phyloP scores from a whole-genome alignment of 2,888 invertebrate species.

The Abrostola tripartita region DNA sequence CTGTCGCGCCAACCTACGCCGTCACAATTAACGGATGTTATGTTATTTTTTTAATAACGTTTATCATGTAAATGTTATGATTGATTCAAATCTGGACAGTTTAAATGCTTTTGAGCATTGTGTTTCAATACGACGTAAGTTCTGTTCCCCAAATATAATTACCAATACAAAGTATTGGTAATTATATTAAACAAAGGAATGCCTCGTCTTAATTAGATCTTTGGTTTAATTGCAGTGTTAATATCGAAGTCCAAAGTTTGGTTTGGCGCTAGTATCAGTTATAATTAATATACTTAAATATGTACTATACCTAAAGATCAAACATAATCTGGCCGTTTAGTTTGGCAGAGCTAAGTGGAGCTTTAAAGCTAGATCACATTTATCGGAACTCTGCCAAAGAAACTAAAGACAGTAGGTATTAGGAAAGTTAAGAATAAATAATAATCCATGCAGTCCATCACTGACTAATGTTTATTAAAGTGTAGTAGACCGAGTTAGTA shows the following conservation, averaged over 20 bases:
- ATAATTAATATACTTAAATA: neutral
- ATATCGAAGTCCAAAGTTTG: neutral
- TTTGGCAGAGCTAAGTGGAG: slow-evolving; percentile 13
- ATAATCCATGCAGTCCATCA: slow-evolving; percentile 45
- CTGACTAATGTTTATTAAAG: slow-evolving; percentile 48
- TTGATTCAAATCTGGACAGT: slow-evolving; percentile 24
- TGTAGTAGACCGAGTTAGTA: slow-evolving; percentile 35
- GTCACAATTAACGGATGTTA: slow-evolving; percentile 38
- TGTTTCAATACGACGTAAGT: slow-evolving; percentile 12
- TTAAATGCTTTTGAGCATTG: slow-evolving; percentile 26
- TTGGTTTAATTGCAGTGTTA: neutral
- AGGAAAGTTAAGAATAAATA: slow-evolving; percentile 33
- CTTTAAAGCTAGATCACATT: slow-evolving; percentile 31
- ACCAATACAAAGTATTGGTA: too few relatives aligned
- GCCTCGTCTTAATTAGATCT: too few relatives aligned
- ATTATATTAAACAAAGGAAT: too few relatives aligned
- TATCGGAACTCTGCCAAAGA: slow-evolving; percentile 23
- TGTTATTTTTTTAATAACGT: slow-evolving; percentile 33
- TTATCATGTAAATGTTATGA: slow-evolving; percentile 30
- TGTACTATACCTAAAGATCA: neutral
- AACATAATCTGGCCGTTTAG: slow-evolving; percentile 10
- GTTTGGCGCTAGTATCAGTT: neutral
- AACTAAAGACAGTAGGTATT: slow-evolving; percentile 21
- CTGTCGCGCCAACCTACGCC: slow-evolving; percentile 41
- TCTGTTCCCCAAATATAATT: slow-evolving; percentile 1